Conservation (phyloP, 37 sponge, comb jelly and placozoan genomes). For the Theonella swinhoei region DNA sequence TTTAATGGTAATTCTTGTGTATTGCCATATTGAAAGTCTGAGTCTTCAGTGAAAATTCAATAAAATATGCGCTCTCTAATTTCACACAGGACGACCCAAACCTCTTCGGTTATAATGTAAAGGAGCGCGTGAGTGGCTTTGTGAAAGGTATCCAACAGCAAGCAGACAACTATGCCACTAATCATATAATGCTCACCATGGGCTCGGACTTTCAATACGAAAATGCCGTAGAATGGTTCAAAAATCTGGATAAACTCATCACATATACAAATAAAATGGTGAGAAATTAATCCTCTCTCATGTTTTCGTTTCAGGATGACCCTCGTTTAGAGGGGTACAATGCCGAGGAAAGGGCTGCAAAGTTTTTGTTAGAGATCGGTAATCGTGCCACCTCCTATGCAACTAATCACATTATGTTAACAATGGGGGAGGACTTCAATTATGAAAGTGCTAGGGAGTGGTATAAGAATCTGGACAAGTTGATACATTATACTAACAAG, state of each 20-base stretch:
- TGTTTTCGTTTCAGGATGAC: conserved; percentile 66
- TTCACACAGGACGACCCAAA: conserved; percentile 75
- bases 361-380: conserved; percentile 38
- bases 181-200: conserved; percentile 96
- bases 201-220: conserved; percentile 91
- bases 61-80: too few relatives aligned
- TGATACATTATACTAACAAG: conserved; percentile 84
- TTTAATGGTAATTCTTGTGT: too few relatives aligned
- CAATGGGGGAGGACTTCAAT: conserved; percentile 94
- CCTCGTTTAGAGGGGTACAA: conserved; percentile 76
- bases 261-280: conserved; percentile 65
- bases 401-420: conserved; percentile 92
- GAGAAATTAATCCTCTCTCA: not conserved
- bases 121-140: conserved; percentile 61
- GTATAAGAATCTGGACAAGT: conserved; percentile 92
- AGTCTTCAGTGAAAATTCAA: too few relatives aligned
- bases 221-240: conserved; percentile 81
- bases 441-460: conserved; percentile 79
- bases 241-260: conserved; percentile 93
- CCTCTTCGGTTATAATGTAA: conserved; percentile 78
- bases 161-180: conserved; percentile 55
- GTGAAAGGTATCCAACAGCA: conserved; percentile 40
- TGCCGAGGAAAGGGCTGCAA: conserved; percentile 53
- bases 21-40: too few relatives aligned
- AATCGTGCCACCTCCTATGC: conserved; percentile 57